Evolutionary conservation across 2,113 vertebrate genomes (phyloP), one percentile per base, ranked within the genome.

Genomic region (Festucalex cinctus): DNA sequence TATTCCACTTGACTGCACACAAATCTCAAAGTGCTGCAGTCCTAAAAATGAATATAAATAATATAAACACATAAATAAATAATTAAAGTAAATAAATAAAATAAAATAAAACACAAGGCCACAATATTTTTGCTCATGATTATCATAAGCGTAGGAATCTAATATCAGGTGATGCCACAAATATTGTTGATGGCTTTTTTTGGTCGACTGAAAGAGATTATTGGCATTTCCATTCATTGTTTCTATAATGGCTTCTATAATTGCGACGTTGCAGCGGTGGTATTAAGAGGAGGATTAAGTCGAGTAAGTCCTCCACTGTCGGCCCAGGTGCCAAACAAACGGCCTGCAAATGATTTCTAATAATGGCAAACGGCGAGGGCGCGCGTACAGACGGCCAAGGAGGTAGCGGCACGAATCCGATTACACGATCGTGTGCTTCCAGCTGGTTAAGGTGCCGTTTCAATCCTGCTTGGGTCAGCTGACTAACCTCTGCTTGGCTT

Each of bases 351-450:
- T 6, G 10, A 1, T 14, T 54, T 54, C 51, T 54, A 54, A 54
- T 26, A 54, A 68, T 58, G 44, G 69, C 60, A 43, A 26, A 26
- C 3, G 12, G 72, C 56, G 36, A 67, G 60, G 76, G 72, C 68
- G 53, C 24, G 57, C 32, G 35, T 6, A 19, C 32, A 5, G 44
- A 68, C 32, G 43, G n/a, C 70, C n/a, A 53, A 53, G 9, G 51
- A 53, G 2, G n/a, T 24, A 53, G 10, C 51, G n/a, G 22, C 51
- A 44, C 9, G 0, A 36, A 35, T 36, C 17, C 1, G 3, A 49
- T 37, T 35, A 57, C 22, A 36, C 44, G 20, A 8, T 10, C 24
- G 19, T 62, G 26, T 26, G 20, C 39, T 28, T 68, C 49, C 0
- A 1, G 12, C 43, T 75, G 24, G 7, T 39, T 54, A 22, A 49